Evolutionary conservation across 2,888 invertebrate species (phyloP).

Genomic region (Dicycla oo): DNA sequence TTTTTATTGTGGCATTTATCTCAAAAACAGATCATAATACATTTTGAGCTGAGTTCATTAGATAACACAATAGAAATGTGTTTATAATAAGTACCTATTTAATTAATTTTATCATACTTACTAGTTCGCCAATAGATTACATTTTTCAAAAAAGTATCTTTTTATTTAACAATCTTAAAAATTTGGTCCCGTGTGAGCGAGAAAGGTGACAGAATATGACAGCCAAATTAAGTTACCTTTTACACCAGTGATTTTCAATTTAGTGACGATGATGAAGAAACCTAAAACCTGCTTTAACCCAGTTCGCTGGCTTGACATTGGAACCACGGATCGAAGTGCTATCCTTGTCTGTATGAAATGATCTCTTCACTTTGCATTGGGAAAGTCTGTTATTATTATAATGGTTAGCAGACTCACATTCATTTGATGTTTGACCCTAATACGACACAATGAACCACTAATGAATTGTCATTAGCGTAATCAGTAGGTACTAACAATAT

Average conservation of each 20-base stretch:
- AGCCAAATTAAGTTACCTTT: neutral
- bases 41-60: no score
- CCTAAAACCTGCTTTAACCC: neutral
- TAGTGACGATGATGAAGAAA: neutral
- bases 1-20: no score
- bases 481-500: conserved; percentile 9
- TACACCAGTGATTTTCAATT: neutral
- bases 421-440: neutral
- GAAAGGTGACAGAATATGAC: no score
- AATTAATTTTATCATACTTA: no score
- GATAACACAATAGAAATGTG: no score
- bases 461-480: conserved; percentile 22
- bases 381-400: neutral
- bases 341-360: neutral
- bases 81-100: no score
- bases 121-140: no score
- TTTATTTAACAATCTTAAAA: no score
- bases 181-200: no score
- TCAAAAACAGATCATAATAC: no score
- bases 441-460: conserved; percentile 22
- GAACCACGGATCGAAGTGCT: neutral
- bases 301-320: neutral
- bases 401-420: neutral
- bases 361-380: neutral
- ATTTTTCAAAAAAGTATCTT: no score